Percentiles rank a stretch among this genome's conserved stretches.
phyloP scores from a whole-genome alignment of 2,797 vertebrate genomes.

The Rousettus madagascariensis region DNA sequence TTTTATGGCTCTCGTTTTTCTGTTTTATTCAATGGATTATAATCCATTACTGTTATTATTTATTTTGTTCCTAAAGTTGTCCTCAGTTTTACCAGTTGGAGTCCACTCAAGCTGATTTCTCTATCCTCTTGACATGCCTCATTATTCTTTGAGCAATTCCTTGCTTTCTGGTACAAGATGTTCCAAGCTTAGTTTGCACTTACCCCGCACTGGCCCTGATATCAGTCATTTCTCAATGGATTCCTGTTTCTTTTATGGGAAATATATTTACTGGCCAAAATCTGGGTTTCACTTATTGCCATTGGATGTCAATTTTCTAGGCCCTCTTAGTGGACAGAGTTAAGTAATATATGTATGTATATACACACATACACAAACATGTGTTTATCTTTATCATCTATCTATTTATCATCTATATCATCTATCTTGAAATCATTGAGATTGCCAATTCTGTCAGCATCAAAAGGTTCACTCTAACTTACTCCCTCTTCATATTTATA shows the following conservation, averaged over 20 bases:
- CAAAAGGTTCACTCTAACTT: neutral
- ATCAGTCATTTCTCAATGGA: neutral
- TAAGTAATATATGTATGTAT: neutral
- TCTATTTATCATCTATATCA: neutral
- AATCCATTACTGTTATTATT: neutral
- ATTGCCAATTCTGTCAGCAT: neutral
- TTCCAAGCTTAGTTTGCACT: neutral
- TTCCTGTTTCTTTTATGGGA: neutral
- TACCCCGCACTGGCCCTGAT: neutral
- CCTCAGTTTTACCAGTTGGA: neutral
- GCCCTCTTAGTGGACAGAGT: neutral
- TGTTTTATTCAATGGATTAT: neutral
- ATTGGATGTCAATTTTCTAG: neutral
- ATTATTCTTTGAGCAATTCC: neutral
- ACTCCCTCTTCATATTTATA: neutral
- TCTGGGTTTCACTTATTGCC: neutral
- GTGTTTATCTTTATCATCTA: neutral
- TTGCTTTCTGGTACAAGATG: neutral
- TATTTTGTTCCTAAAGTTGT: neutral
- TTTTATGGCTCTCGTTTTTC: neutral
- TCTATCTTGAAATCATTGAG: neutral
- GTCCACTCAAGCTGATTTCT: neutral
- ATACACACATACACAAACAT: neutral
- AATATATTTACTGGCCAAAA: neutral
- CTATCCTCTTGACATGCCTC: neutral